phyloP scores from a whole-genome alignment of 2,797 vertebrate species.

The Poeciliopsis turneri region DNA sequence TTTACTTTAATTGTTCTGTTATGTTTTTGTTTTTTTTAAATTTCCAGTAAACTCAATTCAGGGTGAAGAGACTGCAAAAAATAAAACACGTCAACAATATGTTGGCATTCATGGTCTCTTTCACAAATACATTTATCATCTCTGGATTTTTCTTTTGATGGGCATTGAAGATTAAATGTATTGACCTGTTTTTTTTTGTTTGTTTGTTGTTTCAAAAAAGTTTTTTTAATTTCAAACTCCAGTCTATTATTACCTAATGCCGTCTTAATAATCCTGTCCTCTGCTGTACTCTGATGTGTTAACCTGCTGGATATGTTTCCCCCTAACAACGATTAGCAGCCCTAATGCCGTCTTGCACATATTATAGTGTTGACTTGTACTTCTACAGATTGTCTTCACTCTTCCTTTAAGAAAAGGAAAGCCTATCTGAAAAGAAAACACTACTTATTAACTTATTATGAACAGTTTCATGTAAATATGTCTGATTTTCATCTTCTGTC shows the following conservation, averaged over 20 bases:
- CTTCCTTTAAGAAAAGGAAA: background rate
- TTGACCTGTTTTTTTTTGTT: background rate
- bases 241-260: background rate
- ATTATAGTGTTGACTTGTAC: background rate
- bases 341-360: background rate
- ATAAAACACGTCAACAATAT: background rate
- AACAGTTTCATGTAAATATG: background rate
- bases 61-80: background rate
- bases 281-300: background rate
- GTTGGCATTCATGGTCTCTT: background rate
- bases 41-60: slow-evolving; percentile 5
- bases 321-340: background rate
- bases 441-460: background rate
- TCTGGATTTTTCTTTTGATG: background rate
- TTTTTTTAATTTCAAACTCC: background rate
- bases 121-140: background rate
- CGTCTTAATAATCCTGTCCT: no score
- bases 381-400: background rate
- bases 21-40: background rate
- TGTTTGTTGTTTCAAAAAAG: no score
- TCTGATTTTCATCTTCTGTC: no score
- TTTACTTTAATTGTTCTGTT: slow-evolving; percentile 10
- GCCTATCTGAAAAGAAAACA: background rate
- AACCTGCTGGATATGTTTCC: background rate
- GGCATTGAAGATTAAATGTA: background rate